A percentile compares a stretch with the other conserved stretches of the same genome.
Evolutionary conservation across 2,797 vertebrate species (phyloP).

Genomic region (Pteropus rufus): DNA sequence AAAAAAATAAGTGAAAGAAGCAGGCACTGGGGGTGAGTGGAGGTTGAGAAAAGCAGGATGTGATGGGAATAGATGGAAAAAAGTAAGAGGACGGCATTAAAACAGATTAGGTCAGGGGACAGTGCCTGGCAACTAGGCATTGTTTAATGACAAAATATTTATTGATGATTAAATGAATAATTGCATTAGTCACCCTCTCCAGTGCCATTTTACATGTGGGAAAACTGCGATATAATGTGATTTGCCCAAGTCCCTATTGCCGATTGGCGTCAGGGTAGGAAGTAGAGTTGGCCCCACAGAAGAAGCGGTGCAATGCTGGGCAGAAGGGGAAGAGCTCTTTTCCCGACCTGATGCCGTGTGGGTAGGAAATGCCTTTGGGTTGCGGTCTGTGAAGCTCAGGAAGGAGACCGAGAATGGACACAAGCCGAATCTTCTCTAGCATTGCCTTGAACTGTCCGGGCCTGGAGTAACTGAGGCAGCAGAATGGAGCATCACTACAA

Average conservation of each 20-base stretch:
- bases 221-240: not conserved
- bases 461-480: too few species aligned
- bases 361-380: not conserved
- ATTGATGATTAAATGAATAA: not conserved
- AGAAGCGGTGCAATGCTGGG: not conserved
- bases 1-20: not conserved
- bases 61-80: not conserved
- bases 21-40: not conserved
- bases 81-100: not conserved
- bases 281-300: not conserved
- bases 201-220: not conserved
- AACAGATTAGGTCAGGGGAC: not conserved
- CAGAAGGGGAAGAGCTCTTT: rapidly evolving
- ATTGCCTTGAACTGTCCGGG: not conserved
- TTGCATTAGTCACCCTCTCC: not conserved
- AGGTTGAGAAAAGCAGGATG: not conserved
- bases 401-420: not conserved
- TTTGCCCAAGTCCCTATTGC: not conserved
- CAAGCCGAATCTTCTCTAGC: not conserved
- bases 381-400: not conserved
- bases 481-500: not conserved
- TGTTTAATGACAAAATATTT: not conserved
- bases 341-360: rapidly evolving
- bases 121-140: not conserved
- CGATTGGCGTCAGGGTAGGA: not conserved